Percentiles rank a stretch among this genome's conserved stretches.
Evolutionary conservation across 1,140 invertebrate species (phyloP).

Genomic region (Panonychus citri): DNA sequence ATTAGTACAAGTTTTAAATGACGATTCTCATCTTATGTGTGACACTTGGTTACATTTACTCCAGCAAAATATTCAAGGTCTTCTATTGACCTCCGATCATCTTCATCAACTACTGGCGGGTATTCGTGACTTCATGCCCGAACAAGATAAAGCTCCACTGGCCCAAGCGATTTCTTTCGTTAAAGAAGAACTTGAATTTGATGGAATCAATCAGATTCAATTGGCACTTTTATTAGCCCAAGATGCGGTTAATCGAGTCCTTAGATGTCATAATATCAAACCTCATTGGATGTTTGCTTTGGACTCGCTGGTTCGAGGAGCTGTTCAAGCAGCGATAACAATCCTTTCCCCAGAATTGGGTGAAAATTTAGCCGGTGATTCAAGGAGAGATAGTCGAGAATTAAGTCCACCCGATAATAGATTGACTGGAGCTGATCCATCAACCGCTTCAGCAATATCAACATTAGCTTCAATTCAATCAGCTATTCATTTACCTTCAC

Average conservation of each 20-base stretch:
- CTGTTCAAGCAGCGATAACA: slow-evolving; percentile 76
- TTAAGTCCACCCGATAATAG: not conserved
- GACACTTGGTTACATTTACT: slow-evolving; percentile 11
- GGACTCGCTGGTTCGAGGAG: slow-evolving; percentile 69
- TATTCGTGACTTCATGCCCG: slow-evolving; percentile 55
- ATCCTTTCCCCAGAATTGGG: slow-evolving; percentile 67
- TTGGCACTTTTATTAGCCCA: slow-evolving; percentile 78
- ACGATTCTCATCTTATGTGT: slow-evolving; percentile 40
- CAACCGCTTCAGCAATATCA: not conserved
- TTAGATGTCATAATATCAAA: slow-evolving; percentile 78
- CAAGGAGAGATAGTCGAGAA: not conserved
- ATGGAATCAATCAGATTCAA: slow-evolving; percentile 68
- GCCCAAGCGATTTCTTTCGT: slow-evolving; percentile 23
- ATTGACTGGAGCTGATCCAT: not conserved
- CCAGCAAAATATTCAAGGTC: not conserved
- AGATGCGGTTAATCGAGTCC: slow-evolving; percentile 37
- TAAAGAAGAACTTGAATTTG: slow-evolving; percentile 59
- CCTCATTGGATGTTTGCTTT: slow-evolving; percentile 99
- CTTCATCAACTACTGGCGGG: slow-evolving; percentile 48
- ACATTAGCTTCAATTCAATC: not conserved
- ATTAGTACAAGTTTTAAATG: slow-evolving; percentile 59
- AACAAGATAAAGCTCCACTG: slow-evolving; percentile 32
- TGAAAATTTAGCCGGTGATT: slow-evolving; percentile 37
- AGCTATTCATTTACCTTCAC: too few species aligned
- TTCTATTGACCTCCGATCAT: slow-evolving; percentile 33